Conservation (phyloP, 1,140 invertebrate genomes). For the Laupala kohalensis region DNA sequence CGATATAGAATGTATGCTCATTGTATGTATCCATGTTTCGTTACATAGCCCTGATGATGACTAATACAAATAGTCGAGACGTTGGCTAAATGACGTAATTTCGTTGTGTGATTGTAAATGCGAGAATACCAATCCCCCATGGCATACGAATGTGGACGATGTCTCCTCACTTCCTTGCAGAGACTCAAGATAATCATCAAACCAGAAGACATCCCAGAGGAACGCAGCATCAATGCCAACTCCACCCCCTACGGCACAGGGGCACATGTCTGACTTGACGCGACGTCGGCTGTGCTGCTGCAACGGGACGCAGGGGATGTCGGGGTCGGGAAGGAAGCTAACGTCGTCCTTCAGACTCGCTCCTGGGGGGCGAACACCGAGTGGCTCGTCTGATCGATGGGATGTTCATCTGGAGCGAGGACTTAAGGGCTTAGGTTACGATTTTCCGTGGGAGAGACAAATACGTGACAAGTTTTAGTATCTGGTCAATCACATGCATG, state of each 20-base stretch:
- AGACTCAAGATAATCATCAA: slow-evolving; percentile 17
- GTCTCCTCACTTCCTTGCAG: slow-evolving; percentile 3
- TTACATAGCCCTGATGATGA: too few species aligned
- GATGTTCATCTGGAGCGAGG: background rate
- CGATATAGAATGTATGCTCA: too few species aligned
- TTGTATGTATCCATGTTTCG: too few species aligned
- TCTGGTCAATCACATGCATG: too few species aligned
- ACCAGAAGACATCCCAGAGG: slow-evolving; percentile 21
- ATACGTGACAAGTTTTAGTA: too few species aligned
- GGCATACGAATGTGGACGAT: background rate
- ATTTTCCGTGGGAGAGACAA: too few species aligned
- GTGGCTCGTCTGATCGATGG: background rate
- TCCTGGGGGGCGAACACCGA: background rate
- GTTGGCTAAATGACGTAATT: too few species aligned
- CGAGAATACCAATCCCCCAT: too few species aligned
- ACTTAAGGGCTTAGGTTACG: too few species aligned
- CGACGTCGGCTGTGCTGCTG: background rate
- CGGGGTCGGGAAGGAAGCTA: background rate
- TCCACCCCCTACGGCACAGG: slow-evolving; percentile 18
- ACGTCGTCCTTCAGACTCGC: background rate
- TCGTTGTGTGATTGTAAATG: too few species aligned
- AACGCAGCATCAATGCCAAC: slow-evolving; percentile 14
- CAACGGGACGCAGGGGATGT: slow-evolving; percentile 4
- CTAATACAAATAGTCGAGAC: too few species aligned
- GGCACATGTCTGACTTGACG: slow-evolving; percentile 24